Base-by-base conservation (phyloP, 1,140 invertebrate genomes). In the Teleopsis dalmanni region DNA sequence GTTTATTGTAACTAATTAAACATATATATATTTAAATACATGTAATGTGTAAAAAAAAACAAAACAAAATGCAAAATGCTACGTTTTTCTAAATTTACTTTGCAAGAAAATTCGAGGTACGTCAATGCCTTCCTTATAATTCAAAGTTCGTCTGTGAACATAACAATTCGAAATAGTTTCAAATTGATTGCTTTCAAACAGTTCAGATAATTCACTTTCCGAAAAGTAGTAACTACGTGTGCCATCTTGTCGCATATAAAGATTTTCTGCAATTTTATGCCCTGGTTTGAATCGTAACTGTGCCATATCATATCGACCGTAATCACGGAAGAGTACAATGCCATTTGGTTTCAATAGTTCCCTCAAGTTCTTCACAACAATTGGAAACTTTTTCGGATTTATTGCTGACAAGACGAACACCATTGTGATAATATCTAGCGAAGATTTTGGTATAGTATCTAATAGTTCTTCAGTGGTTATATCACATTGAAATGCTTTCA, bases 381-480 rank as follows among this genome's bases (percentile, higher is more conserved):
- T 69, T 13, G 52, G 23, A 77, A 93, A 94, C 71, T 93, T 91
- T 2, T 76, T 67, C 2, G 96, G 95, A 67, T 87, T 77, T 48
- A 99, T 87, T 1, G 95, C 91, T 6, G 95, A 98, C 1, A 99
- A 75, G 3, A 98, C 92, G 79, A 98, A 99, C 54, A 99, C 91
- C 53, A 96, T 72, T n/a, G 92, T 83, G 11, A 94, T 78, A 36
- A 95, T 79, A 73, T 99, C 93, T 2, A 95, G 74, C 23, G 72
- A 72, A 35, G 71, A 69, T 21, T 70, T 53, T 21, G 55, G 41
- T 16, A 87, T 65, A 41, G 80, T 66, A 6, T 73, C 57, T 50
- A 81, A 78, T 54, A 83, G 76, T 57, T 81, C 73, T 34, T 80
- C 75, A 3, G 70, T 74, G 1, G 81, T 86, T 35, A 87, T 74